Percentiles rank a stretch among this genome's conserved stretches.
Evolutionary conservation across 1,140 invertebrate species (phyloP).

Genomic region (Drosophila albomicans): DNA sequence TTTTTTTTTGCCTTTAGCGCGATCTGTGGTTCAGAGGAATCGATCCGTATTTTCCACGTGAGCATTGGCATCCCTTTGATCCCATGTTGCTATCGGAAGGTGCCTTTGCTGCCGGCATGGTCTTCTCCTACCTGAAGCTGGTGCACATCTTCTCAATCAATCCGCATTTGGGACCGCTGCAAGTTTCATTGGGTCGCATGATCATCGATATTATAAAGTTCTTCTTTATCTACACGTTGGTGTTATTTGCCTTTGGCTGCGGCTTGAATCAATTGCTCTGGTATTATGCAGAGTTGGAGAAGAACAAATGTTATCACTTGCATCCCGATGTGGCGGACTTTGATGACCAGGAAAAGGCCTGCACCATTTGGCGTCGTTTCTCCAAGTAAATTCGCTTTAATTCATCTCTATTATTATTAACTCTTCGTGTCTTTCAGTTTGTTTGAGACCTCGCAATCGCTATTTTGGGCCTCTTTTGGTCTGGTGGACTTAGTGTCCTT

Average conservation of each 20-base stretch:
- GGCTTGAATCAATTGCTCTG: slow-evolving; percentile 97
- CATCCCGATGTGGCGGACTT: slow-evolving; percentile 90
- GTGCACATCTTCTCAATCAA: slow-evolving; percentile 98
- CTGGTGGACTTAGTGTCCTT: slow-evolving; percentile 94
- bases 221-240: slow-evolving; percentile 96
- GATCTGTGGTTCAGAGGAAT: slow-evolving; percentile 89
- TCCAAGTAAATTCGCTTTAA: slow-evolving; percentile 89
- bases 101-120: slow-evolving; percentile 97
- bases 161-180: slow-evolving; percentile 95
- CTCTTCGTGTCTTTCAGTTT: slow-evolving; percentile 87
- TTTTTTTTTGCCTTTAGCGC: slow-evolving; percentile 86
- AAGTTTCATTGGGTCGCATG: slow-evolving; percentile 95
- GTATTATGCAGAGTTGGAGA: slow-evolving; percentile 97
- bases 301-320: slow-evolving; percentile 92
- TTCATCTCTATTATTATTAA: background rate
- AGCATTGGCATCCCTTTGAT: slow-evolving; percentile 96
- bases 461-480: slow-evolving; percentile 98
- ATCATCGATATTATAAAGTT: slow-evolving; percentile 97
- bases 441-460: slow-evolving; percentile 96
- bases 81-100: slow-evolving; percentile 97
- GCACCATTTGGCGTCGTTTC: slow-evolving; percentile 93
- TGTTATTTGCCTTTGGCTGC: slow-evolving; percentile 95
- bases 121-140: slow-evolving; percentile 96
- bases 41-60: slow-evolving; percentile 93
- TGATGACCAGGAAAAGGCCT: slow-evolving; percentile 92